Conservation (phyloP, 2,888 invertebrate genomes). For the Stenichneumon culpator region DNA sequence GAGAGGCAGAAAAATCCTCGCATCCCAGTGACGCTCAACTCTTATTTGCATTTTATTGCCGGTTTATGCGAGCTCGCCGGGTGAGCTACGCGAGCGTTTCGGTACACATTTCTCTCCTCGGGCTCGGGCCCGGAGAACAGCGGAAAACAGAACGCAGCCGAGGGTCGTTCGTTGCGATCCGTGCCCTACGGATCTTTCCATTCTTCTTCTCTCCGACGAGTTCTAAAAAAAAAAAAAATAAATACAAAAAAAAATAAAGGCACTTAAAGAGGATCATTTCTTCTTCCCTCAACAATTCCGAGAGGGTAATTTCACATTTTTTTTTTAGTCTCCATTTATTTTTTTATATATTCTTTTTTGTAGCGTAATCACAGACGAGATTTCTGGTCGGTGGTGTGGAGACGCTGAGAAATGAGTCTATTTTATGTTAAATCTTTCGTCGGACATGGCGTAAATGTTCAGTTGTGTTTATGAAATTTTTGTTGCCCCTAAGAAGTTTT, state of each 20-base stretch:
- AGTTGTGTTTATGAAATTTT: too few relatives aligned
- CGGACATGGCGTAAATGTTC: too few relatives aligned
- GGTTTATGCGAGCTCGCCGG: constrained; percentile 69
- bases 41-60: constrained; percentile 75
- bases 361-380: constrained; percentile 20
- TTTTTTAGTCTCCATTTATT: neutral
- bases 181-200: constrained; percentile 12
- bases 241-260: neutral
- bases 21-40: constrained; percentile 33
- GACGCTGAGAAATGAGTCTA: too few relatives aligned
- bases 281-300: constrained; percentile 17
- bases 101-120: constrained; percentile 56
- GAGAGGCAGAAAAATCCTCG: constrained; percentile 6
- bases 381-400: neutral
- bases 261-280: constrained; percentile 15
- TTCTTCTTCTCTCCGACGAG: neutral
- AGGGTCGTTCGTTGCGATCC: constrained; percentile 36
- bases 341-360: constrained; percentile 1
- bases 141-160: constrained; percentile 16
- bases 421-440: too few relatives aligned
- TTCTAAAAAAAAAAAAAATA: neutral
- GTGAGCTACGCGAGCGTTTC: constrained; percentile 63
- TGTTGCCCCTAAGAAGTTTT: too few relatives aligned
- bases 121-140: constrained; percentile 1
- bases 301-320: constrained; percentile 4